These are phyloP conservation scores for Craniophora ligustri DNA, from an alignment of 2,888 invertebrate species.

Conservation along the genomic window DNA sequence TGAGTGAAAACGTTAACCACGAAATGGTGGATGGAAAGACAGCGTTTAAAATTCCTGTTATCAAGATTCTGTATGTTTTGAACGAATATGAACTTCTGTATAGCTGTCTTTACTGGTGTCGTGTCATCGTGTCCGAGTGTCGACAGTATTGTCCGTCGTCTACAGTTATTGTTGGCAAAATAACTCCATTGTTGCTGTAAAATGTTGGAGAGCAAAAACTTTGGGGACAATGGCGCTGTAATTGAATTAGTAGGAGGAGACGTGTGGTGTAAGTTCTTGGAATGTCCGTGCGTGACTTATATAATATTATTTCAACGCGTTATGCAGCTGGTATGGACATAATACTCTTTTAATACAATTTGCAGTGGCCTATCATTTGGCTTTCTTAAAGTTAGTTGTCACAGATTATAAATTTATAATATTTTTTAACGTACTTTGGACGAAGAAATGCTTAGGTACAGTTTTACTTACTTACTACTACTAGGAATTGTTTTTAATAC, in stretches of 20 bases:
- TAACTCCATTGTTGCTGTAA: constrained; percentile 78
- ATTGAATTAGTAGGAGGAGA: constrained; percentile 81
- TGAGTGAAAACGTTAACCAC: too few species aligned
- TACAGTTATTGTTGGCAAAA: constrained; percentile 87
- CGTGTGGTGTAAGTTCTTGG: constrained; percentile 62
- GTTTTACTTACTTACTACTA: too few species aligned
- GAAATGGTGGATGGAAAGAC: too few species aligned
- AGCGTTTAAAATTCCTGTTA: too few species aligned
- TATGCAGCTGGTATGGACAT: constrained; percentile 23
- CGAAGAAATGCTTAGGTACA: too few species aligned
- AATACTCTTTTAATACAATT: neutral
- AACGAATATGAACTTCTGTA: constrained; percentile 35
- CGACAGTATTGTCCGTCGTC: constrained; percentile 58
- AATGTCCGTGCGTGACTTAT: constrained; percentile 47
- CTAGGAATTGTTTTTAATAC: too few species aligned
- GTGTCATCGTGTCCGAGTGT: constrained; percentile 62
- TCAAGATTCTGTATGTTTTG: neutral
- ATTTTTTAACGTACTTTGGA: too few species aligned
- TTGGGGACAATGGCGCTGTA: constrained; percentile 72
- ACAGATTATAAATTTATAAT: too few species aligned
- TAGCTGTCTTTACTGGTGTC: neutral
- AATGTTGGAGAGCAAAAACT: constrained; percentile 76
- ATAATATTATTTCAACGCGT: constrained; percentile 30
- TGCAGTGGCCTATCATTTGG: neutral
- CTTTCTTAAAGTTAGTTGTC: neutral